phyloP scores from a whole-genome alignment of 1,140 invertebrate species.

The Philotrypesis tridentata region DNA sequence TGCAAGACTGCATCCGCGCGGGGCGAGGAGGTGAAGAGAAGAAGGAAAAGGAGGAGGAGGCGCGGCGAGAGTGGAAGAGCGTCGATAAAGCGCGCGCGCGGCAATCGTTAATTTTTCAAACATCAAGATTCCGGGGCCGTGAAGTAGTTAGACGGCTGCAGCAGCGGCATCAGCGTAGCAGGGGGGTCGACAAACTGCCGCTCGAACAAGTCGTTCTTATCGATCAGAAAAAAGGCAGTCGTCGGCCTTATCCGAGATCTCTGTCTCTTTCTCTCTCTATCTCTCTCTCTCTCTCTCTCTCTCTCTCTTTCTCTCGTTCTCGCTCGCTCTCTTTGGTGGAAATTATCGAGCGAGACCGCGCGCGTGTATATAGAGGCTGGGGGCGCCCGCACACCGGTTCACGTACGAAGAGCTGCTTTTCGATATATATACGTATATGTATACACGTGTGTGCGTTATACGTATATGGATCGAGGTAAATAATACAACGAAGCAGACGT shows the following conservation, averaged over 20 bases:
- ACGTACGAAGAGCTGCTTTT: neutral
- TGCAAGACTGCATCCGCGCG: too few species aligned
- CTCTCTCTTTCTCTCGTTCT: neutral
- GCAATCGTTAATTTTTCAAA: conserved; percentile 26
- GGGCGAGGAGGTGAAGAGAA: too few species aligned
- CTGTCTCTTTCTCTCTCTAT: neutral
- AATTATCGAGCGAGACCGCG: conserved; percentile 40
- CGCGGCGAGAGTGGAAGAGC: neutral
- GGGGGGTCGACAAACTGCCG: conserved; percentile 22
- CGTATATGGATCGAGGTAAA: neutral
- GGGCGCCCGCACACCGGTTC: neutral
- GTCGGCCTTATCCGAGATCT: conserved; percentile 33
- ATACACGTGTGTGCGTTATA: neutral
- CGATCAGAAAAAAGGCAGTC: conserved; percentile 39
- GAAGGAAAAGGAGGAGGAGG: too few species aligned
- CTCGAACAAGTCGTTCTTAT: conserved; percentile 30
- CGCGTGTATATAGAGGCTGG: neutral
- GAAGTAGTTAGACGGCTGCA: neutral
- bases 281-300: neutral
- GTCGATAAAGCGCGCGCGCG: neutral
- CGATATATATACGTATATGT: neutral
- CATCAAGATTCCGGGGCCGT: neutral
- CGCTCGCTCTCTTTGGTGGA: neutral
- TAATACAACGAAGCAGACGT: neutral
- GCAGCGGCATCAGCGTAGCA: neutral